Base-by-base conservation (phyloP, 2,888 invertebrate species). In the Stenurella melanura region DNA sequence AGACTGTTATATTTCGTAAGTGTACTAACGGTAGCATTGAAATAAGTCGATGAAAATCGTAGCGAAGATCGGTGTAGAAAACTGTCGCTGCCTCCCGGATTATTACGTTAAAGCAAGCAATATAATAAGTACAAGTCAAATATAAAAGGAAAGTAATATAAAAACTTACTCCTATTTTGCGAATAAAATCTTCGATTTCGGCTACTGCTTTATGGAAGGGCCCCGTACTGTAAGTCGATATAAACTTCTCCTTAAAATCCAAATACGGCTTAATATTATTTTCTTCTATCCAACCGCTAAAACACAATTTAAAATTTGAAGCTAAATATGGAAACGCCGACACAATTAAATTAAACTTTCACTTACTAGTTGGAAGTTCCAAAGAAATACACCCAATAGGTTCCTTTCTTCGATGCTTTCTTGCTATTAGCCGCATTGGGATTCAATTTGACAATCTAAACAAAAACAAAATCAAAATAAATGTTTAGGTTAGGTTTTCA, bases 301-400 rank as follows among this genome's bases (percentile, higher is more conserved):
- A 87, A 80, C 26, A 78, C 18, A 68, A 68, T 50, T 11, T 58
- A 17, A 30, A 64, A 50, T 66, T 50, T 60, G n/a, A 3, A n/a
- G 7, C n/a, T 3, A 17, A 50, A 12, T 50, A 50, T 50, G 1
- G n/a, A 50, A 50, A 50, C 0, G 7, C 7, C 9, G 7, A 34
- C 7, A 34, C 3, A 34, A 34, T 34, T 15, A 7, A 50, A 42
- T 42, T 42, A 42, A 50, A 50, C n/a, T 56, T 19, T 64, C 71
- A 95, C 97, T 96, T 92, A 97, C 97, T 96, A 97, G 89, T 98
- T 97, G 86, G 96, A 95, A n/a, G 96, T 94, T 74, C 98, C 98
- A 90, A 97, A 98, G 91, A 98, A 98, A 90, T 94, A 97, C 82
- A 98, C 96, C 90, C 97, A 97, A 87, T 95, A 95, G 78, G 93